Percentiles rank a stretch among this genome's conserved stretches.
Conservation (phyloP, 2,888 invertebrate genomes). For the Argyra leucocephala region DNA sequence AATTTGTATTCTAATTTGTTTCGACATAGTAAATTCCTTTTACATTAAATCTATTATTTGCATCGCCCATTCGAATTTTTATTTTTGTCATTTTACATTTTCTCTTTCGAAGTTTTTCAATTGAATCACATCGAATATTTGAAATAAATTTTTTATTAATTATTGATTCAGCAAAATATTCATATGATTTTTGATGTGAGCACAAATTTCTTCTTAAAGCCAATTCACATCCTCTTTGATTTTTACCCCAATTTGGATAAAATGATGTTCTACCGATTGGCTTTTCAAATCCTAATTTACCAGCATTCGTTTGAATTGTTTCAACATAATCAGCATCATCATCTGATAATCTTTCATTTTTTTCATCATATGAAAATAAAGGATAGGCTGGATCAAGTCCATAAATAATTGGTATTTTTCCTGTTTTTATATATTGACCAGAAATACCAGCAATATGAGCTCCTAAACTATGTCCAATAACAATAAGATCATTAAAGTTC, state of each 20-base stretch:
- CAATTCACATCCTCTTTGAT: conserved; percentile 28
- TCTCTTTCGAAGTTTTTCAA: conserved; percentile 30
- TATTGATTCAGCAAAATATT: conserved; percentile 25
- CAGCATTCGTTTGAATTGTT: conserved; percentile 28
- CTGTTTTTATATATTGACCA: conserved; percentile 16
- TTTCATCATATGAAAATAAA: conserved; percentile 13
- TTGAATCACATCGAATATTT: conserved; percentile 27
- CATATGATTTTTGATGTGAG: conserved; percentile 20
- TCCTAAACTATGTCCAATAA: conserved; percentile 20
- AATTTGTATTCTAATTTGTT: too few relatives aligned
- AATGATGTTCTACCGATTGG: conserved; percentile 28
- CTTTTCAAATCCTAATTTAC: conserved; percentile 22
- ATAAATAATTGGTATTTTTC: conserved; percentile 15
- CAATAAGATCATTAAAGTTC: conserved; percentile 12
- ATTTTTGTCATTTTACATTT: neutral
- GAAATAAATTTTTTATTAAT: neutral
- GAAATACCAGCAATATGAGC: conserved; percentile 19
- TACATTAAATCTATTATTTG: too few relatives aligned
- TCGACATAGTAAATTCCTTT: conserved; percentile 3
- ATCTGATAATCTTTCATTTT: conserved; percentile 19
- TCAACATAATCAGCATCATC: conserved; percentile 27
- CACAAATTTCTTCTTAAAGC: conserved; percentile 18
- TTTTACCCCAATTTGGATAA: conserved; percentile 29
- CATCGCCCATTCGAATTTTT: neutral
- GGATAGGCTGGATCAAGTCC: conserved; percentile 29